Base-by-base conservation (phyloP, 2,888 invertebrate species). In the Hylaea fasciaria region DNA sequence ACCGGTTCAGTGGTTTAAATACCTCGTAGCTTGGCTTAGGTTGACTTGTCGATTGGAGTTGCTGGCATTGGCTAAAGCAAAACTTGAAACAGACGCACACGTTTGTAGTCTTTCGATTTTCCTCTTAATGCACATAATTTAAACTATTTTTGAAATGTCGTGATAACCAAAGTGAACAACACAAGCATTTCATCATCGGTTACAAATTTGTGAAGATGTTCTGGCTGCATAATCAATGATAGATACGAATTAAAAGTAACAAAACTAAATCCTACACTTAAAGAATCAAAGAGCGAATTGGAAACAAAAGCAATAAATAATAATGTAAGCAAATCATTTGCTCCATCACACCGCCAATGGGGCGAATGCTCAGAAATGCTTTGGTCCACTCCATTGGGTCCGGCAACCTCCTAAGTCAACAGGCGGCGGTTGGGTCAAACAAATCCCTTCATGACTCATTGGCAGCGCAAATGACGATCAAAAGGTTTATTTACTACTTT, bases 311-410 rank as follows among this genome's bases (percentile, higher is more conserved):
- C 29, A 39, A 47, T 41, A 51, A 52, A 43, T 35, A 52, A 52
- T 52, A 56, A 48, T 56, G 43, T 28, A 52, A 58, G 47, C 47
- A 52, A 22, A 43, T 52, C 7, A 52, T n/a, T n/a, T 35, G 52
- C 14, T 9, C 37, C 47, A 58, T 52, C 47, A 16, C 9, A 0
- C 37, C 9, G 32, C 22, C 28, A 52, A 52, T 58, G 58, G 35
- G 13, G 22, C 58, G 28, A 46, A 35, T 32, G 41, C 41, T 10
- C 46, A 8, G 46, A 32, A 46, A 39, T 22, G 22, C 22, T 22
- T 5, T 22, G 22, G 22, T 22, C 22, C 58, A 43, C n/a, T 29
- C 43, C 22, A 46, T 22, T 37, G 52, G 17, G 10, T 28, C 29
- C 28, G 22, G 14, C 51, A 14, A 44, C 16, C 35, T 51, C 35